Conservation (phyloP, 2,113 vertebrate genomes). For the Tichodroma muraria region DNA sequence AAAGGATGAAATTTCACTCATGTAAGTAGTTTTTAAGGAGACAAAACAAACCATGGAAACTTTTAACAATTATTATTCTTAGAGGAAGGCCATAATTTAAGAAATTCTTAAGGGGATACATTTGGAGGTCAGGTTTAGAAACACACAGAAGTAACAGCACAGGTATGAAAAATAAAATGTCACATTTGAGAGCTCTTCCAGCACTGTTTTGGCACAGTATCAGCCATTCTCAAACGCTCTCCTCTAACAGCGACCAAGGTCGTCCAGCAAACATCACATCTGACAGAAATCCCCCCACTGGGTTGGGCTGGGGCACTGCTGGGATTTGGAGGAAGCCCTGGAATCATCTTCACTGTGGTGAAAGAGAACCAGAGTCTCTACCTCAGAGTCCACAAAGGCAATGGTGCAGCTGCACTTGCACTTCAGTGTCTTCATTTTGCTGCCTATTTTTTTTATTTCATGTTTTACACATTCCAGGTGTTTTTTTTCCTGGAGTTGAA, state of each 20-base stretch:
- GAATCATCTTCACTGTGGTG: background rate
- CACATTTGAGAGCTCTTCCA: background rate
- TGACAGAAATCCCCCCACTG: background rate
- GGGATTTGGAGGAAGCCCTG: background rate
- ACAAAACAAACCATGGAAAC: background rate
- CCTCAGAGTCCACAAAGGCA: background rate
- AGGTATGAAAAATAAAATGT: background rate
- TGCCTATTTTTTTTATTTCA: background rate
- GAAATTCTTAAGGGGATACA: background rate
- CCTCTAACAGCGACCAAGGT: background rate
- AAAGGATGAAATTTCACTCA: background rate
- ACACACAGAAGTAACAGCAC: background rate
- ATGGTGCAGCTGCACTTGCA: accelerated
- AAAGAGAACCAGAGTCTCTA: background rate
- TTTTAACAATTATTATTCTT: background rate
- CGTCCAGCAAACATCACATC: background rate
- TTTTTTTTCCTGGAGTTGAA: background rate
- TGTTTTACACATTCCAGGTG: background rate
- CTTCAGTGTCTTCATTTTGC: background rate
- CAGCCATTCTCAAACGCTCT: background rate
- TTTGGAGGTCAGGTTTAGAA: background rate
- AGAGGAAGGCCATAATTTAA: background rate
- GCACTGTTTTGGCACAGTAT: background rate
- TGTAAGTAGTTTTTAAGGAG: background rate
- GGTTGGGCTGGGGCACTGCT: background rate